Evolutionary conservation across 1,140 invertebrate species (phyloP), one percentile per base, ranked within the genome.

Genomic region (Schlechtendalia chinensis): DNA sequence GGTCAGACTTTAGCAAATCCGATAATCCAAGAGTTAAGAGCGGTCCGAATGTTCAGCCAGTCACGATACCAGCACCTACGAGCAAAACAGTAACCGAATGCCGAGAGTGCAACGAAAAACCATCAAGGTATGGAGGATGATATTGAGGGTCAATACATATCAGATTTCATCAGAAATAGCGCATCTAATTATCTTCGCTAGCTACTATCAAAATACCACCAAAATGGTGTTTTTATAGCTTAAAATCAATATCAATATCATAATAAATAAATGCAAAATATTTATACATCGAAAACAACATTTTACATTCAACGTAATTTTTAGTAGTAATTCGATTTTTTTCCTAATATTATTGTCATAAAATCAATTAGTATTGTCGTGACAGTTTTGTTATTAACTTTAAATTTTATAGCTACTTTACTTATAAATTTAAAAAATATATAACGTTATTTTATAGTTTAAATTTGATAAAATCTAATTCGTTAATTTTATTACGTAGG

Each of bases 31-130:
- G 54, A 45, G 24, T 47, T 58, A 79, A 79, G 75, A 79, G 75
- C 75, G 75, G 75, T 79, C 56, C 75, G 75, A 61, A 58, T 63
- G 22, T 79, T 79, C 75, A 63, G 39, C 56, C 56, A 79, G 75
- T 79, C 75, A 79, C 75, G 58, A 29, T 58, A 27, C 32, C 53
- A 67, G 81, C 61, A 54, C 77, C 77, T 17, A 53, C 65, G 22
- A 81, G 81, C 81, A 82, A 81, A 80, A 32, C 81, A 50, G 61
- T 81, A 61, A 63, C 72, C 24, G 74, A 81, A 71, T 65, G 74
- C 63, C 47, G 32, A 61, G 61, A 56, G 56, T 69, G 59, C 81
- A 65, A 63, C 74, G 53, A 80, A 67, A 81, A 81, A 81, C 72
- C 77, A 56, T 56, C 65, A 79, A 79, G 75, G 75, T 79, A 79